Conservation (phyloP, 2,113 vertebrate species). For the Balaeniceps rex region DNA sequence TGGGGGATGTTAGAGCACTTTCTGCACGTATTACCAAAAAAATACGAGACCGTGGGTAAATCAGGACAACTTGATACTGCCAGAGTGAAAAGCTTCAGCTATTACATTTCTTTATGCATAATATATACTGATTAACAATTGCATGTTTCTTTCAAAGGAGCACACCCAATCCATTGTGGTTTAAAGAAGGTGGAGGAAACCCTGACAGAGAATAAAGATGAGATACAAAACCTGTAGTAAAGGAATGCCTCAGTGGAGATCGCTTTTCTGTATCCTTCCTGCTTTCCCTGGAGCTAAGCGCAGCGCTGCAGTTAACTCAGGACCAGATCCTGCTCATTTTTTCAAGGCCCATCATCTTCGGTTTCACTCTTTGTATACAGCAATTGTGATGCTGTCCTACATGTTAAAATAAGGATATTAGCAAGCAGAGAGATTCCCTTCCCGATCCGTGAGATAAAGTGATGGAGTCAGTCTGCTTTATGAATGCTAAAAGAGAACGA, state of each 20-base stretch:
- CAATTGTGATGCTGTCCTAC: background rate
- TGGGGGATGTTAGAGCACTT: background rate
- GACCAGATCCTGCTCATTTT: background rate
- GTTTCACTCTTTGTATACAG: background rate
- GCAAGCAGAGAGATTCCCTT: background rate
- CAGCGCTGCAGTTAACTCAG: background rate
- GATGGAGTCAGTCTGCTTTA: background rate
- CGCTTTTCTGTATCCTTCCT: slow-evolving; percentile 9
- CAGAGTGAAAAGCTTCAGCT: background rate
- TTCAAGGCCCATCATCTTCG: background rate
- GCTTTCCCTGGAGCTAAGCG: background rate
- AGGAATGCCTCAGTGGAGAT: background rate
- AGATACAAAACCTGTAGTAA: background rate
- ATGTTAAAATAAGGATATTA: background rate
- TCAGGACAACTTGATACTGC: background rate
- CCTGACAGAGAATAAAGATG: slow-evolving; percentile 9
- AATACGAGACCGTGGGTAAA: background rate
- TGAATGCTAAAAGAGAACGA: background rate
- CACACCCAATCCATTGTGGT: background rate
- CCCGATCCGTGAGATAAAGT: background rate
- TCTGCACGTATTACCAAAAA: background rate
- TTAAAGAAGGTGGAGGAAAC: background rate
- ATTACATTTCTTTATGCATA: background rate
- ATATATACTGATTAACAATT: background rate
- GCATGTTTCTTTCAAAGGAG: background rate